phyloP scores from a whole-genome alignment of 2,888 invertebrate species.

The Ochlodes sylvanus region DNA sequence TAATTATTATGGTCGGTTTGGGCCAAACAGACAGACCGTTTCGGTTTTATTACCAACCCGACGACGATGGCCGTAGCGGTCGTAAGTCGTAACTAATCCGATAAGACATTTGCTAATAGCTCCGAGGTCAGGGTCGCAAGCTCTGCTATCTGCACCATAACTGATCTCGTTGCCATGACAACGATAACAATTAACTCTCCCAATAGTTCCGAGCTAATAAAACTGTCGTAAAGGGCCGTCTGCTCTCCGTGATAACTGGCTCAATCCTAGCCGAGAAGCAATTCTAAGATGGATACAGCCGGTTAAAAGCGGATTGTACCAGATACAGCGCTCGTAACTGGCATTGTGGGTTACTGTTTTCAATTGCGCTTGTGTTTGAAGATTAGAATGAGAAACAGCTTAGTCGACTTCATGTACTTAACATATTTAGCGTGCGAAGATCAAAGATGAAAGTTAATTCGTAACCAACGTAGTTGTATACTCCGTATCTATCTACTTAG shows the following conservation, averaged over 20 bases:
- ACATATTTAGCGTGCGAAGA: background rate
- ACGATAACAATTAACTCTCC: conserved; percentile 19
- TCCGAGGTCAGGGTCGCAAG: background rate
- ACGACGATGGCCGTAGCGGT: background rate
- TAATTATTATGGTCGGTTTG: background rate
- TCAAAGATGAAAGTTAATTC: background rate
- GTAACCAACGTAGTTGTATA: background rate
- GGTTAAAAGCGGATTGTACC: conserved; percentile 23
- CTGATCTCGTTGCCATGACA: background rate
- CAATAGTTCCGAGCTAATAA: conserved; percentile 14
- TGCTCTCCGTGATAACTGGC: conserved; percentile 28
- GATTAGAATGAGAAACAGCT: conserved; percentile 7
- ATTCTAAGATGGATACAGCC: conserved; percentile 23
- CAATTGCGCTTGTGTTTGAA: conserved; percentile 10
- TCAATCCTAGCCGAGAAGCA: conserved; percentile 21
- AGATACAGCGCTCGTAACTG: background rate
- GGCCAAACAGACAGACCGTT: background rate
- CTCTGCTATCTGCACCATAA: background rate
- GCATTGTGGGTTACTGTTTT: conserved; percentile 18
- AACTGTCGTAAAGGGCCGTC: conserved; percentile 24
- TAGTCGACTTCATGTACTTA: background rate
- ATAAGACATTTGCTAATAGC: background rate
- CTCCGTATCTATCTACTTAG: background rate
- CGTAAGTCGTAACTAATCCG: conserved; percentile 1
- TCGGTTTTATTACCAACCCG: background rate